Percentiles rank a stretch among this genome's conserved stretches.
Conservation (phyloP, 2,113 vertebrate genomes). For the Misgurnus anguillicaudatus region DNA sequence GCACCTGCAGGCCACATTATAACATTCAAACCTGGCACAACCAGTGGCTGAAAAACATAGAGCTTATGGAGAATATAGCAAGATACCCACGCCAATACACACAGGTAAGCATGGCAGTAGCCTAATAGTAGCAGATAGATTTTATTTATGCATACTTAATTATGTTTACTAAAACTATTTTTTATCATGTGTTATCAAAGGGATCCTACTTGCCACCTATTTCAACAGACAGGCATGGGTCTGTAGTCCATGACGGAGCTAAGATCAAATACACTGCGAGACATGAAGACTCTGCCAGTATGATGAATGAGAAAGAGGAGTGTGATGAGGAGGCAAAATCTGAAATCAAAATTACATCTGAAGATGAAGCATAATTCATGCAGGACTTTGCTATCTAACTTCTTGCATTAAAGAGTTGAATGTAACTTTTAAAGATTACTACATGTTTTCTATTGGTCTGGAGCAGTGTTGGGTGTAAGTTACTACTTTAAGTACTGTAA, state of each 20-base stretch:
- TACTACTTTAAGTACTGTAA: no score
- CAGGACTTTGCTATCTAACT: neutral
- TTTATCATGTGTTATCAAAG: neutral
- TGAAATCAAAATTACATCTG: neutral
- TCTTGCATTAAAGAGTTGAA: neutral
- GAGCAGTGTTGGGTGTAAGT: no score
- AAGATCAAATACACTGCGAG: neutral
- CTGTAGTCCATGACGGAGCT: neutral
- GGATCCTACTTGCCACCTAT: slow-evolving; percentile 11
- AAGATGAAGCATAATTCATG: neutral
- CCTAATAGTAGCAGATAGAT: no score
- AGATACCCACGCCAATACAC: slow-evolving; percentile 59
- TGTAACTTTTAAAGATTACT: no score
- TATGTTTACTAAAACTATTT: neutral
- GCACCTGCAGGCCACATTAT: slow-evolving; percentile 65
- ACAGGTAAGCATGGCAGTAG: neutral
- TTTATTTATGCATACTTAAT: neutral
- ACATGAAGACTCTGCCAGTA: neutral
- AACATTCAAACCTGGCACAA: slow-evolving; percentile 67
- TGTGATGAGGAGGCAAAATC: neutral
- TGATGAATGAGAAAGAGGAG: neutral
- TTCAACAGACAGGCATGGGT: neutral
- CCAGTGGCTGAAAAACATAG: slow-evolving; percentile 68
- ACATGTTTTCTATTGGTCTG: no score
- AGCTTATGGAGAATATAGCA: slow-evolving; percentile 62